Conservation (phyloP, 2,797 vertebrate genomes). For the Gobionotothen gibberifrons region DNA sequence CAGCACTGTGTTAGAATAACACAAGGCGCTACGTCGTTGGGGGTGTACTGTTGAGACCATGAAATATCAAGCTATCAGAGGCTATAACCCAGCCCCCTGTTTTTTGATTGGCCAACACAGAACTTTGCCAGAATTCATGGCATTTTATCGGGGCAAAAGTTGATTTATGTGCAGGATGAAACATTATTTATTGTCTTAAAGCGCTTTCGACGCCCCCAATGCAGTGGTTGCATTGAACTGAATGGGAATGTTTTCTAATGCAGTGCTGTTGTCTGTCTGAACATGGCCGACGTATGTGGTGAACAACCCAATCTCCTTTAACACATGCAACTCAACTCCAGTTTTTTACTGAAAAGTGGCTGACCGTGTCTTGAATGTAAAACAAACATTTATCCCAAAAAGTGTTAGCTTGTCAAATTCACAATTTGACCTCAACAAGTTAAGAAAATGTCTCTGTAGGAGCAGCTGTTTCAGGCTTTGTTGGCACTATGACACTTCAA, state of each 20-base stretch:
- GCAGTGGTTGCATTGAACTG: neutral
- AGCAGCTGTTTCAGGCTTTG: neutral
- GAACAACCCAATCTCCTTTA: slow-evolving; percentile 10
- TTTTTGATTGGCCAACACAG: neutral
- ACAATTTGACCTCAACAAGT: neutral
- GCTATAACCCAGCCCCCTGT: too few species aligned
- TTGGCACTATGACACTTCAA: slow-evolving; percentile 7
- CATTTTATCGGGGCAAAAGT: neutral
- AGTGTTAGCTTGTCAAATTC: neutral
- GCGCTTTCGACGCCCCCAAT: neutral
- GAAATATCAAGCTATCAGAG: neutral
- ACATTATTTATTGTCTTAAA: neutral
- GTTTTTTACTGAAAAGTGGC: slow-evolving; percentile 39
- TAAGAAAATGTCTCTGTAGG: neutral
- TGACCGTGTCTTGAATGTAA: neutral
- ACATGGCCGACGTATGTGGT: slow-evolving; percentile 20
- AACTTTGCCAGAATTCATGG: neutral
- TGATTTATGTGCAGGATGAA: neutral
- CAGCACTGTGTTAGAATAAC: slow-evolving; percentile 36
- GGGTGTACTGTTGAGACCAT: neutral
- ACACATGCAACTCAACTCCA: slow-evolving; percentile 39
- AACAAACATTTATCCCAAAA: neutral
- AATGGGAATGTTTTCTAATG: slow-evolving; percentile 3
- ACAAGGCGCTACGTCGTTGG: neutral
- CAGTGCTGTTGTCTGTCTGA: slow-evolving; percentile 48